Evolutionary conservation across 2,888 invertebrate species (phyloP), one percentile per base, ranked within the genome.

Genomic region (Anthophora plumipes): DNA sequence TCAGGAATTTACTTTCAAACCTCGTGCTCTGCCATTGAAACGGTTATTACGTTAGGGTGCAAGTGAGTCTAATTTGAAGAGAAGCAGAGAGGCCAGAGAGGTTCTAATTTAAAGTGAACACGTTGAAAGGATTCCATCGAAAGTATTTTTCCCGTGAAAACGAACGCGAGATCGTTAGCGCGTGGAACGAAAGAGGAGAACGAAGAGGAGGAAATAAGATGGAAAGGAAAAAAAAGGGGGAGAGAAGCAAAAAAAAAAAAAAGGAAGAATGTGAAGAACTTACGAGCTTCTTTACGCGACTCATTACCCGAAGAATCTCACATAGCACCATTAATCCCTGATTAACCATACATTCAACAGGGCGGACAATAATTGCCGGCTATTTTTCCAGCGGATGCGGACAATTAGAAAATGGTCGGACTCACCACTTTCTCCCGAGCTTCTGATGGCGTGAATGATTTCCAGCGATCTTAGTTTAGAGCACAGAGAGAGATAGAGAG

Each of bases 321-420:
- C 11, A 20, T 70, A 22, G 48, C 74, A 22, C 46, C 57, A 39
- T 59, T 72, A 57, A 68, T 74, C 74, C 48, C 4, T 22, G 71
- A 77, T 72, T 77, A 64, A 73, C 52, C 72, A 4, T 64, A 63
- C 64, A 41, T 78, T 61, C 43, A 77, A 64, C 70, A 37, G 76
- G 75, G 46, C 59, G 52, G 55, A 83, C 71, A 76, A 64, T 79
- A 82, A 81, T 82, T 83, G 81, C 82, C 78, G 78, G 20, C 83
- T 81, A 89, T 89, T 84, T 91, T 91, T 89, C 88, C 87, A 87
- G 84, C 90, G 90, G 90, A 91, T 89, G 90, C 90, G 89, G 90
- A 90, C 90, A 90, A 91, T 92, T 91, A 92, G 92, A 92, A 92
- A 92, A 92, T 91, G 83, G 80, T 75, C 82, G 84, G 79, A 87